These are phyloP conservation scores for Caenorhabditis sulstoni DNA, from an alignment of 2,888 invertebrate genomes.

Conservation along the genomic window DNA sequence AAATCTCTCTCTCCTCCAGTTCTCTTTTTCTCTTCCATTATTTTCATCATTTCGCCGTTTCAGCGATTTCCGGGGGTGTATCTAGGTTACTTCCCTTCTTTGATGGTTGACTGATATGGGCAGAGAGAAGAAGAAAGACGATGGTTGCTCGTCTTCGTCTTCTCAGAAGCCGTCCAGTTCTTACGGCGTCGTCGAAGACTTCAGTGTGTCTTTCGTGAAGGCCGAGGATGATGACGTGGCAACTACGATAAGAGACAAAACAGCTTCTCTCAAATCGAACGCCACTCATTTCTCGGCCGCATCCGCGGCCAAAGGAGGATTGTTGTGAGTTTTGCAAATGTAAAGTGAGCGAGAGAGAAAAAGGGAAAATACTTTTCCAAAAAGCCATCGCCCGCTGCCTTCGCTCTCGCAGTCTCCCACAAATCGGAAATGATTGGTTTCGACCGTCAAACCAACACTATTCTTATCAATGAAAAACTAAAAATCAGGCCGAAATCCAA, in stretches of 20 bases:
- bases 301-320: slow-evolving; percentile 53
- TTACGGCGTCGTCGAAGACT: slow-evolving; percentile 15
- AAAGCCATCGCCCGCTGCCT: background rate
- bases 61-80: background rate
- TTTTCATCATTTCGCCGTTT: slow-evolving; percentile 16
- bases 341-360: no score
- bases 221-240: slow-evolving; percentile 38
- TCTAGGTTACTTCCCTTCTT: background rate
- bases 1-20: background rate
- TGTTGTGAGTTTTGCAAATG: slow-evolving; percentile 54
- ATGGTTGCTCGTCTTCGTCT: slow-evolving; percentile 22
- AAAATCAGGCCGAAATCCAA: slow-evolving; percentile 27
- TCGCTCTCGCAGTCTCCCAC: background rate
- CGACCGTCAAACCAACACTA: slow-evolving; percentile 36
- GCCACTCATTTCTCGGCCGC: slow-evolving; percentile 57
- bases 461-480: slow-evolving; percentile 27
- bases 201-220: slow-evolving; percentile 47
- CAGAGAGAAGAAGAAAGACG: slow-evolving; percentile 36
- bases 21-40: slow-evolving; percentile 22
- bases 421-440: slow-evolving; percentile 42
- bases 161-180: slow-evolving; percentile 26
- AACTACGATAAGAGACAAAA: slow-evolving; percentile 57
- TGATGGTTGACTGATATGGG: slow-evolving; percentile 59
- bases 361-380: no score
- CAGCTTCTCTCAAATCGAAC: slow-evolving; percentile 63